Conservation (phyloP, 37 sponge, comb jelly and placozoan genomes). For the Axinella damicornis region DNA sequence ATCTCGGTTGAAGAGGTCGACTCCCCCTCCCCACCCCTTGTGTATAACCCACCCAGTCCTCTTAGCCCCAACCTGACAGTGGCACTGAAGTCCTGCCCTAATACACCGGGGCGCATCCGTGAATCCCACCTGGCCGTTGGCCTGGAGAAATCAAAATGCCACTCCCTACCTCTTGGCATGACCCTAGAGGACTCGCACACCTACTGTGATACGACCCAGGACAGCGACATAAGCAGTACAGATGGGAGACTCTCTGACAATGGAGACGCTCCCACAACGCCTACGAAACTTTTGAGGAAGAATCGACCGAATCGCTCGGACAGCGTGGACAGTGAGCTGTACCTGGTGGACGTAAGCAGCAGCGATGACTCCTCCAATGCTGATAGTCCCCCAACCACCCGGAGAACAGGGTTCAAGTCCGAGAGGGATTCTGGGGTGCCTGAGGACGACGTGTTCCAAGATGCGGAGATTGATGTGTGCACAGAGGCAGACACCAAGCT, state of each 20-base stretch:
- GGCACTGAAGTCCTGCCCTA: not conserved
- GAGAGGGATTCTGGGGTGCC: not conserved
- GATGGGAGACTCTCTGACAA: not conserved
- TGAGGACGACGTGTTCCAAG: constrained; percentile 35
- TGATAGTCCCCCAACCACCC: not conserved
- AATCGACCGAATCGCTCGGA: not conserved
- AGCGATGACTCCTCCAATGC: constrained; percentile 8
- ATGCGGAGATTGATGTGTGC: not conserved
- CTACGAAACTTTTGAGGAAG: not conserved
- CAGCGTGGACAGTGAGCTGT: not conserved
- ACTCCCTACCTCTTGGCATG: constrained; percentile 3
- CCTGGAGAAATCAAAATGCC: not conserved
- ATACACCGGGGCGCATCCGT: not conserved
- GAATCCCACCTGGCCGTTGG: no score
- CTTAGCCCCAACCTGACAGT: not conserved
- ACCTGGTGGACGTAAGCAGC: not conserved
- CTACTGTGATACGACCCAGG: not conserved
- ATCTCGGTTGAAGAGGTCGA: constrained; percentile 3
- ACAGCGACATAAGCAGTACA: not conserved
- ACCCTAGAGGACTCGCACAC: not conserved
- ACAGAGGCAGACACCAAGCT: constrained; percentile 33
- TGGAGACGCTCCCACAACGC: not conserved
- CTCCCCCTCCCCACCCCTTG: not conserved
- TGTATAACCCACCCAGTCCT: not conserved
- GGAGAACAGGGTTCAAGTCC: not conserved